Base-by-base conservation (phyloP, 1,140 invertebrate genomes). In the Delia radicum region DNA sequence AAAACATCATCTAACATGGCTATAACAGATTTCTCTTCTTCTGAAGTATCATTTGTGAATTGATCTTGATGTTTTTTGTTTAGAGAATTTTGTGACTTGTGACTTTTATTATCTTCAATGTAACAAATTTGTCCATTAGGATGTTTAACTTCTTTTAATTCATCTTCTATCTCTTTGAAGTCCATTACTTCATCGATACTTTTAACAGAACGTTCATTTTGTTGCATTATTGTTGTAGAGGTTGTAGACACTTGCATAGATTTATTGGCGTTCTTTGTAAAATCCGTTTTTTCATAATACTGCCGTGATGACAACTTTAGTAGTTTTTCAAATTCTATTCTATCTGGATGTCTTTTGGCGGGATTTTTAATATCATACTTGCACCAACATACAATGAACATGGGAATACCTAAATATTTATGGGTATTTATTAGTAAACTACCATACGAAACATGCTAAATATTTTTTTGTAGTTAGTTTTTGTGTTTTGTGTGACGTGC, bases 1-100 rank as follows among this genome's bases (percentile, higher is more conserved):
- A 85, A 78, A 7, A 85, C 81, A 78, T 85, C 79, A 29, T 85
- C 84, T 48, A 85, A 24, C 79, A 85, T 81, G 26, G 81, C 84
- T 31, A 85, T 79, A 2, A 85, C 84, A 0, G 83, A 85, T 24
- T 79, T 81, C 13, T 83, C 81, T 10, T 85, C 83, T 7, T 83
- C 76, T 63, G 15, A 75, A 21, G 75, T 33, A 31, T 76, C 73
- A 15, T 18, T 12, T 3, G 15, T 67, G 7, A 13, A 28, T 8
- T 61, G 46, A 12, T 62, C 31, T 12, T 65, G 63, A 6, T 79
- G 78, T 26, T 33, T 42, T 31, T 62, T 73, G 0, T 74, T 63
- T 62, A 77, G 2, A 0, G 81, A 81, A 0, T 12, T 73, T 0
- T 73, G 77, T 0, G 81, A 84, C 10, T 78, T 78, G 5, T 79